Conservation (phyloP, 2,797 vertebrate genomes). For the Gephyroberyx darwinii region DNA sequence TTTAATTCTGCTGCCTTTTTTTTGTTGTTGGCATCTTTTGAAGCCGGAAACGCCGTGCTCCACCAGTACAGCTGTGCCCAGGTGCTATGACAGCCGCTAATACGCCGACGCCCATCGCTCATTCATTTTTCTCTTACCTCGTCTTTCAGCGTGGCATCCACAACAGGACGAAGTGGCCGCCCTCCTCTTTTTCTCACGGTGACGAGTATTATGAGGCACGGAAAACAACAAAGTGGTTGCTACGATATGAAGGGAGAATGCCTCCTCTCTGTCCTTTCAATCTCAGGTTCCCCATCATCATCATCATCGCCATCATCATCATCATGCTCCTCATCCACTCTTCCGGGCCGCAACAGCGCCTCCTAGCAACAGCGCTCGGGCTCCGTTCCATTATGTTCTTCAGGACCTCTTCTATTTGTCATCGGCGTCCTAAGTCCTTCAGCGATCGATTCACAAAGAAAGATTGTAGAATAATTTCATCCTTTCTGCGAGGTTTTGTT, state of each 20-base stretch:
- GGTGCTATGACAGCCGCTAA: conserved; percentile 20
- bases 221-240: background rate
- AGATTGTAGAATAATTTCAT: no score
- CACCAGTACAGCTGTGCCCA: conserved; percentile 36
- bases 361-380: conserved; percentile 68
- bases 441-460: no score
- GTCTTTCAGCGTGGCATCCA: conserved; percentile 30
- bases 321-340: conserved; percentile 43
- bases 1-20: background rate
- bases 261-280: conserved; percentile 30
- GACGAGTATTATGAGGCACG: background rate
- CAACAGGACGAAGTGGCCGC: background rate
- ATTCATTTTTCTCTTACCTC: conserved; percentile 57
- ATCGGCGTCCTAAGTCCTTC: no score
- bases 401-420: background rate
- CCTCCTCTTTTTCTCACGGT: background rate
- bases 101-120: background rate
- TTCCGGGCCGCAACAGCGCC: conserved; percentile 78
- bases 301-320: background rate
- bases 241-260: background rate
- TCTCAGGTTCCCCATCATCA: conserved; percentile 41
- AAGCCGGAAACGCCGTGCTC: conserved; percentile 8
- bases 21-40: background rate
- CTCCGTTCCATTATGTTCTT: conserved; percentile 45
- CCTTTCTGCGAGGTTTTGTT: no score